A percentile compares a stretch with the other conserved stretches of the same genome.
Evolutionary conservation across 2,113 vertebrate species (phyloP).

Genomic region (Chlamydotis undulata): DNA sequence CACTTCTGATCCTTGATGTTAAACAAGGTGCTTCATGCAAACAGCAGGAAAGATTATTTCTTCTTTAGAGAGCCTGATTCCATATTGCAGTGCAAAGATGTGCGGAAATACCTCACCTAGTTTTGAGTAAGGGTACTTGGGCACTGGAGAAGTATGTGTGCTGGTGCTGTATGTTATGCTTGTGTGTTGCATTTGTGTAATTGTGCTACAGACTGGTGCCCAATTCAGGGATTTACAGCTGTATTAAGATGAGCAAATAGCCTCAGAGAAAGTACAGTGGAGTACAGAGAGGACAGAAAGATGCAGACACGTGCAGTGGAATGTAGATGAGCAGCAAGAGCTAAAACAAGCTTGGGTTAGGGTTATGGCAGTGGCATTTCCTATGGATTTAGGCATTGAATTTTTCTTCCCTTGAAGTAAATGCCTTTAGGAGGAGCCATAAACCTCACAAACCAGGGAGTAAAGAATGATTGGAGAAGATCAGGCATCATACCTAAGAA

Average conservation of each 20-base stretch:
- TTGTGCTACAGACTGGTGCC: background rate
- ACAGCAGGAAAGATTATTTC: background rate
- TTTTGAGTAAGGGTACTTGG: background rate
- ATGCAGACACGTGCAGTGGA: background rate
- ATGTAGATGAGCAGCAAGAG: background rate
- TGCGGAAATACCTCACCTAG: background rate
- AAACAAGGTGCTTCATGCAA: background rate
- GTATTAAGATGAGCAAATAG: background rate
- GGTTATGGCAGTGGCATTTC: background rate
- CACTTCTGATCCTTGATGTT: background rate
- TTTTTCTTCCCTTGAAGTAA: background rate
- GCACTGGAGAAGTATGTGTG: fast-evolving
- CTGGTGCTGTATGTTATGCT: background rate
- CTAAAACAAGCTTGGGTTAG: background rate
- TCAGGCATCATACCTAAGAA: background rate
- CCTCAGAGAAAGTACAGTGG: background rate
- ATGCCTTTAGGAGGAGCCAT: background rate
- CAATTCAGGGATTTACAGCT: fast-evolving
- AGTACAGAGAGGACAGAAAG: background rate
- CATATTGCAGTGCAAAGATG: background rate
- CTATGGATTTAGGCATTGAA: background rate
- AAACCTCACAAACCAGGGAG: background rate
- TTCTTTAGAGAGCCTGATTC: background rate
- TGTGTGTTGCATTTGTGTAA: background rate
- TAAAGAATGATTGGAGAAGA: background rate